A percentile compares a stretch with the other conserved stretches of the same genome.
Evolutionary conservation across 2,113 vertebrate species (phyloP).

Genomic region (Pica pica): DNA sequence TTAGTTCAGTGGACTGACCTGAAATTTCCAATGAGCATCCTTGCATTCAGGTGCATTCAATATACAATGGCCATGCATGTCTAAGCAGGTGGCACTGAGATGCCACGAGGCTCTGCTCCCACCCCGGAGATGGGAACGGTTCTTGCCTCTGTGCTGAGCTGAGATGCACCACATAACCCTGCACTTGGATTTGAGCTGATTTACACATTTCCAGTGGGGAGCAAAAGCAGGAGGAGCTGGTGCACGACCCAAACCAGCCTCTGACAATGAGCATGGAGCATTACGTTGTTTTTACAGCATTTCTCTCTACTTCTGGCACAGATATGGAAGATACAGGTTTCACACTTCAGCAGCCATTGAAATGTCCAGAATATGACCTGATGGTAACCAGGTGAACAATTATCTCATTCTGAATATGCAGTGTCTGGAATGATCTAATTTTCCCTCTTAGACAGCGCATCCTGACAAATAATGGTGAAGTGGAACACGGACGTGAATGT

Average conservation of each 20-base stretch:
- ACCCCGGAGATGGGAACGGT: rapidly evolving
- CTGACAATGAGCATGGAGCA: rapidly evolving
- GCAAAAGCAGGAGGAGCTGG: background rate
- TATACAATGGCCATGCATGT: rapidly evolving
- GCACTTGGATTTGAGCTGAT: rapidly evolving
- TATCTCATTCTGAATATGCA: background rate
- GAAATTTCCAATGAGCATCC: background rate
- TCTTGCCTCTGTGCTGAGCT: background rate
- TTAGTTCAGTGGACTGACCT: background rate
- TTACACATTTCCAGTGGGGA: background rate
- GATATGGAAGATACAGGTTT: background rate
- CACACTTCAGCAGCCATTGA: background rate
- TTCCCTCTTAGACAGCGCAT: background rate
- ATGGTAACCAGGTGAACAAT: background rate
- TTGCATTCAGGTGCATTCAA: background rate
- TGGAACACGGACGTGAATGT: background rate
- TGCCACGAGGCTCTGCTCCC: background rate
- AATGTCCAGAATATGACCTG: background rate
- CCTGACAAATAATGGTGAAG: background rate
- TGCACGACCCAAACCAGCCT: rapidly evolving
- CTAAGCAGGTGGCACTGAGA: background rate
- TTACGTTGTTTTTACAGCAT: background rate
- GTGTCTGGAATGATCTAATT: background rate
- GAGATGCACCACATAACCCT: background rate
- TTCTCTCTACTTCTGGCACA: background rate